Evolutionary conservation across 1,140 invertebrate species (phyloP), one percentile per base, ranked within the genome.

Genomic region (Zeugodacus cucurbitae): DNA sequence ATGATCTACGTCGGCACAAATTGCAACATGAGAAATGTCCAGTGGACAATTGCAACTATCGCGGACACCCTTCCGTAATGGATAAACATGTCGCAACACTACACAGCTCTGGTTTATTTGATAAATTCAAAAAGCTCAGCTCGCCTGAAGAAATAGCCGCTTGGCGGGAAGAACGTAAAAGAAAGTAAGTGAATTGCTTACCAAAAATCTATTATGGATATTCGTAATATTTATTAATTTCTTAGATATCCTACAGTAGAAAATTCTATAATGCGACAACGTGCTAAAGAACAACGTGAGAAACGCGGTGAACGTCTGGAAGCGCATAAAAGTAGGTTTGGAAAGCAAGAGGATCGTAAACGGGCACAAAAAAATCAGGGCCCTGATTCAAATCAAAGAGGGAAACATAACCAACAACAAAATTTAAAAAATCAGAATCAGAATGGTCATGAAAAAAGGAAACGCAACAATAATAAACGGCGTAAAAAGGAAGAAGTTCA

Each of bases 41-140:
- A 64, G 95, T 97, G 26, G 96, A 97, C 90, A 96, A 96, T n/a
- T 98, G 97, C 91, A 95, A 94, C 37, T 98, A 97, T 94, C 94
- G 96, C 22, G 97, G 97, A 26, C 95, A 97, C 93, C 95, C 96
- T 14, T 96, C 96, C 91, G 93, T 98, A 3, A 95, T 98, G 22
- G 95, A 96, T 87, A 96, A 96, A 90, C 97, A 98, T 91, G 95
- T 97, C 89, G 94, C 95, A 93, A 96, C 96, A 94, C 97, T 98
- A 94, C 97, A 98, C 93, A 94, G 94, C 29, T 96, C 96, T 37
- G 97, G 97, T 22, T 91, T 98, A 29, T 98, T 96, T 90, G 95
- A 96, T 82, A 96, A 95, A 94, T 96, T 98, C 87, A 95, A 95
- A 90, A 95, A 96, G 90, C 89, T 97, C 17, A 95, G 96, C 88